Conservation (phyloP, 2,797 vertebrate species). For the Helostoma temminkii region DNA sequence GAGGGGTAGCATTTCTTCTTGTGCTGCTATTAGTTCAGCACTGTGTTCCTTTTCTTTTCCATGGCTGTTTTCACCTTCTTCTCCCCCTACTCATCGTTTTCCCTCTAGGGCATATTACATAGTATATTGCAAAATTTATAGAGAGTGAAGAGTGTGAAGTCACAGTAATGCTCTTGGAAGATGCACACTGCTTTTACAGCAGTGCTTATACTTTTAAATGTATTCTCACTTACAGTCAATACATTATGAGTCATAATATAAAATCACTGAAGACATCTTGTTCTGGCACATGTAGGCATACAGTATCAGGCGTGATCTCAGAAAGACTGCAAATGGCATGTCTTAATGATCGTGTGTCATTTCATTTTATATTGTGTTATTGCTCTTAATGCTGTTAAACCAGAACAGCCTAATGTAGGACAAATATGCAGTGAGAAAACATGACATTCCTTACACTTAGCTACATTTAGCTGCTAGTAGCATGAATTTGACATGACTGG, state of each 20-base stretch:
- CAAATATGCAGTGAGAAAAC: not conserved
- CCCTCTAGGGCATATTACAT: conserved; percentile 8
- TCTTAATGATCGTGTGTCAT: conserved; percentile 17
- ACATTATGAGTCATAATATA: conserved; percentile 4
- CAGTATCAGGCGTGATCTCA: conserved; percentile 27
- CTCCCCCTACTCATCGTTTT: not conserved
- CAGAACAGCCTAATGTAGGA: not conserved
- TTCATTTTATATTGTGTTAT: not conserved
- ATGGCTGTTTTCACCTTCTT: not conserved
- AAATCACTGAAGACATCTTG: conserved; percentile 16
- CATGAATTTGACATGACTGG: not conserved
- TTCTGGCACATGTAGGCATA: conserved; percentile 7
- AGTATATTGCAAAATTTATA: not conserved
- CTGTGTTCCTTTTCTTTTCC: not conserved
- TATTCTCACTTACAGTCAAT: conserved; percentile 19
- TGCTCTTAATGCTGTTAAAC: conserved; percentile 7
- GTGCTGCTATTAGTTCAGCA: not conserved
- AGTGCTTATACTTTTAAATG: conserved; percentile 20
- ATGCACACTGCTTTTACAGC: conserved; percentile 7
- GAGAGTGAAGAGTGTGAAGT: conserved; percentile 13
- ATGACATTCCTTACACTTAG: too few species aligned
- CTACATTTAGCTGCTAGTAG: not conserved
- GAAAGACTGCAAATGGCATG: not conserved
- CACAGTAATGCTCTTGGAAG: not conserved
- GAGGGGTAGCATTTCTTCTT: not conserved